Conservation (phyloP, 2,797 vertebrate genomes). For the Tarsius wallacei region DNA sequence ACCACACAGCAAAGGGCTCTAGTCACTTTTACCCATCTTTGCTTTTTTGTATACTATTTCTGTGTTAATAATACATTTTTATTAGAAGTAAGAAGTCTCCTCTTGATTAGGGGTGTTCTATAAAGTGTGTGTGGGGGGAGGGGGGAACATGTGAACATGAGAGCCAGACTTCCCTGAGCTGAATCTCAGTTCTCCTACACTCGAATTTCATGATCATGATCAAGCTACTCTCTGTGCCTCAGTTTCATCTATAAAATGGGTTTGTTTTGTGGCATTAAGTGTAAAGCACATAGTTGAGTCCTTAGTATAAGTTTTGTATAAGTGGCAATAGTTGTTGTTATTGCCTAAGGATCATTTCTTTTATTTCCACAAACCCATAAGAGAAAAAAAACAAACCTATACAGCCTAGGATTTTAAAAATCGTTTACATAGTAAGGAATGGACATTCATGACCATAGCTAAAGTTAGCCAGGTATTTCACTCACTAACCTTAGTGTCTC, state of each 20-base stretch:
- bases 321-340: neutral
- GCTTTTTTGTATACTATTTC: neutral
- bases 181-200: neutral
- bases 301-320: neutral
- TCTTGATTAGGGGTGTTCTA: neutral
- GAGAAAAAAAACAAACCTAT: neutral
- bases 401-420: neutral
- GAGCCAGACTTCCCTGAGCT: neutral
- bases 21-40: neutral
- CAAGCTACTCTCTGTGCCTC: neutral
- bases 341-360: neutral
- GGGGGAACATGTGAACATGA: neutral
- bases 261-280: neutral
- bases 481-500: neutral
- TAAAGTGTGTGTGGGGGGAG: neutral
- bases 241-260: neutral
- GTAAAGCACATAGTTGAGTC: neutral
- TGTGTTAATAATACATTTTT: neutral
- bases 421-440: neutral
- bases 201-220: neutral
- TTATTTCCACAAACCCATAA: neutral
- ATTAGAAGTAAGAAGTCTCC: neutral
- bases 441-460: neutral
- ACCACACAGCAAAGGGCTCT: neutral
- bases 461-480: neutral